These are phyloP conservation scores for Meteorus sp. DNA, from an alignment of 1,140 invertebrate species.

Conservation along the genomic window DNA sequence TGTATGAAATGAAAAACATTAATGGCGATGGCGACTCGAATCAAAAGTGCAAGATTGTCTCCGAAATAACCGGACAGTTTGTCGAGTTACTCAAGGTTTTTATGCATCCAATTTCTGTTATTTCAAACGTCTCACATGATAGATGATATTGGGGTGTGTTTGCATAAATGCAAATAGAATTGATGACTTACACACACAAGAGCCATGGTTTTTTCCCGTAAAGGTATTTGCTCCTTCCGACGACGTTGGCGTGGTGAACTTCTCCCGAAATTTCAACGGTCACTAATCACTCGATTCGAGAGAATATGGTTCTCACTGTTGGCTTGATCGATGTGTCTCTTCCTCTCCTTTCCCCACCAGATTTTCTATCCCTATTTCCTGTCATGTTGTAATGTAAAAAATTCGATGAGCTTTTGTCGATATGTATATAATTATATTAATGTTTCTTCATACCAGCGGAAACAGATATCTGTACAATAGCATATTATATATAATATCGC, in stretches of 20 bases:
- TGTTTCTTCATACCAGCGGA: too few species aligned
- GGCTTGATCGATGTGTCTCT: conserved; percentile 50
- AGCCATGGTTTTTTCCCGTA: conserved; percentile 13
- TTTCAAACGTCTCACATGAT: too few species aligned
- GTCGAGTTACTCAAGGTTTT: conserved; percentile 70
- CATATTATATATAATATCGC: too few species aligned
- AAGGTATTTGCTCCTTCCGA: conserved; percentile 21
- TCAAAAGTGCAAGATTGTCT: conserved; percentile 52
- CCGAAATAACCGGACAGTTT: conserved; percentile 69
- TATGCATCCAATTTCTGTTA: conserved; percentile 50
- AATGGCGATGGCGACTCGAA: conserved; percentile 51
- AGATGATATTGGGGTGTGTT: too few species aligned
- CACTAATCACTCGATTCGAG: conserved; percentile 52
- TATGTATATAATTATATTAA: too few species aligned
- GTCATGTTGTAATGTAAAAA: conserved; percentile 16
- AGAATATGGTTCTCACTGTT: conserved; percentile 44
- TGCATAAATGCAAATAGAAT: neutral
- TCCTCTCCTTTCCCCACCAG: conserved; percentile 36
- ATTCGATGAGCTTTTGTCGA: neutral
- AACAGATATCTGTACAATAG: too few species aligned
- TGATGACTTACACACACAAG: conserved; percentile 25
- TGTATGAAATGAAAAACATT: conserved; percentile 69
- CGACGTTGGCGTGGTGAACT: conserved; percentile 40
- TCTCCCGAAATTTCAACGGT: conserved; percentile 51
- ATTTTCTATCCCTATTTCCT: conserved; percentile 22